These are phyloP conservation scores for Biston stratarius DNA, from an alignment of 2,888 invertebrate genomes.

Conservation along the genomic window DNA sequence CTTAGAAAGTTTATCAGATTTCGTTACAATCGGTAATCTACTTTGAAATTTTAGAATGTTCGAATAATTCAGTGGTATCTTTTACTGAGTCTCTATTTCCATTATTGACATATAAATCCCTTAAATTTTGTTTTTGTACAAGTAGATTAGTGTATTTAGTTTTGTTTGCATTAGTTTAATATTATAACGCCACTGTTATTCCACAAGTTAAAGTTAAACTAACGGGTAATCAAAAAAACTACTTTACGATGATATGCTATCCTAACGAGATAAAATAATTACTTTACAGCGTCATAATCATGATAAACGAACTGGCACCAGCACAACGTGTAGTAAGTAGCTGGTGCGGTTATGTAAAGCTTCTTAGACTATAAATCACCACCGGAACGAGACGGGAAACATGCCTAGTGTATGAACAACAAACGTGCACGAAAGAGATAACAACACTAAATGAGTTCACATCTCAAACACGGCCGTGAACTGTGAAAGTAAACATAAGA, in stretches of 20 bases:
- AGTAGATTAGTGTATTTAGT: neutral
- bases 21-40: conserved; percentile 33
- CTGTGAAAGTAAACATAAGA: conserved; percentile 72
- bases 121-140: neutral
- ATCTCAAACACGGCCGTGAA: conserved; percentile 70
- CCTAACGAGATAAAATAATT: conserved; percentile 74
- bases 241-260: conserved; percentile 50
- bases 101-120: neutral
- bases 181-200: conserved; percentile 12
- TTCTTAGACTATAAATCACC: conserved; percentile 74
- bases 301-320: conserved; percentile 70
- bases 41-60: conserved; percentile 29
- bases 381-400: conserved; percentile 58
- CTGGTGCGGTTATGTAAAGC: conserved; percentile 69
- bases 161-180: neutral
- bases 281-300: conserved; percentile 75
- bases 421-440: conserved; percentile 51
- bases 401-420: conserved; percentile 39
- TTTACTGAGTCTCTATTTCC: neutral
- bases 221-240: conserved; percentile 43
- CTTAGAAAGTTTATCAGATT: conserved; percentile 35
- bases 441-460: conserved; percentile 44
- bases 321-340: conserved; percentile 71
- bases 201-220: conserved; percentile 14
- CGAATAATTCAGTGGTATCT: conserved; percentile 21